Base-by-base conservation (phyloP, 2,797 vertebrate genomes). In the Brachyalestes nurse region DNA sequence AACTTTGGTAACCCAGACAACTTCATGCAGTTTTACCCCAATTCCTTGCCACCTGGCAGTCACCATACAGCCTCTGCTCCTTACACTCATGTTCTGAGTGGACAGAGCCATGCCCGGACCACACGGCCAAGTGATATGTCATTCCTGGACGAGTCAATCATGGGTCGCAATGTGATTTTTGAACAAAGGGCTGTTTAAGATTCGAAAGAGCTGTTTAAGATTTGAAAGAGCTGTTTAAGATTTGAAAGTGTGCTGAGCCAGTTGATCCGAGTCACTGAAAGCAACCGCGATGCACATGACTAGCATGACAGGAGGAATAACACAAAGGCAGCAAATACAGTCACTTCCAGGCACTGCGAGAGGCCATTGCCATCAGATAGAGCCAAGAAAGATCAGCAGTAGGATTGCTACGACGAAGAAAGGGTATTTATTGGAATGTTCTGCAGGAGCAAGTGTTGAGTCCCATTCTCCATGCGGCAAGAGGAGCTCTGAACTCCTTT, bases 401-500 rank as follows among this genome's bases (percentile, higher is more conserved):
- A 42, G 51, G 21, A 58, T 80, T 83, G 61, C 55, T 10, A n/a
- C 57, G 57, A 75, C 57, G 47, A 82, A 74, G 58, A 83, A 83
- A 85, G 81, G 62, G 53, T 71, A 84, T 78, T 45, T 84, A 74
- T 65, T 75, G 69, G 34, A 65, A 53, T 83, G 60, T 82, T 86
- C 80, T 80, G 82, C 82, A 51, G 51, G 75, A 85, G 61, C 76
- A 70, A 45, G 67, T 61, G 75, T 75, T 34, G 64, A 40, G 62
- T 74, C 73, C 57, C 53, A 74, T 77, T 19, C 53, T 72, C 66
- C 28, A 10, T 74, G 53, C 58, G 45, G 51, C n/a, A 72, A 67
- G 80, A 86, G 83, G 78, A 87, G 88, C 88, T 79, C 82, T 78
- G 78, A 79, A 79, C 82, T 84, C 83, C 84, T 88, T 90, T 88